Conservation (phyloP, 2,797 vertebrate species). For the Galaxias olidus region DNA sequence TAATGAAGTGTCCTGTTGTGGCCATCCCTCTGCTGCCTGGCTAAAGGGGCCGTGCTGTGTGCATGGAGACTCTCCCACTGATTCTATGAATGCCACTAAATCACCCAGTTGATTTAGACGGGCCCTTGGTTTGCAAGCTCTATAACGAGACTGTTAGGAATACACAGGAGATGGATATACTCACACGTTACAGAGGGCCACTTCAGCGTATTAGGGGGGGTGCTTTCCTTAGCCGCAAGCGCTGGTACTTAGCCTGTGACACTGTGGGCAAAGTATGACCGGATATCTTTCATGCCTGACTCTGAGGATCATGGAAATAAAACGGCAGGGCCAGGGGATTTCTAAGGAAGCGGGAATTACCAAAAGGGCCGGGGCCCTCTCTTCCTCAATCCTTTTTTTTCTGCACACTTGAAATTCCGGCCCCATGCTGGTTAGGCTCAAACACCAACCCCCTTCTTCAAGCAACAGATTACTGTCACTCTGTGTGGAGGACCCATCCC, state of each 20-base stretch:
- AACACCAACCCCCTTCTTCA: slow-evolving; percentile 24
- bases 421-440: slow-evolving; percentile 55
- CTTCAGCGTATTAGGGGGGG: not conserved
- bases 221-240: slow-evolving; percentile 13
- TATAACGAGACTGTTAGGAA: slow-evolving; percentile 21
- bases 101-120: slow-evolving; percentile 36
- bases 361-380: slow-evolving; percentile 22
- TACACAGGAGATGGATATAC: slow-evolving; percentile 17
- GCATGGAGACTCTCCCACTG: slow-evolving; percentile 41
- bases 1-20: slow-evolving; percentile 65
- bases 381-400: slow-evolving; percentile 47
- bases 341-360: slow-evolving; percentile 55
- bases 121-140: slow-evolving; percentile 31
- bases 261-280: slow-evolving; percentile 20
- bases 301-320: slow-evolving; percentile 38
- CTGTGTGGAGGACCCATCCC: slow-evolving; percentile 41
- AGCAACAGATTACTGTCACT: slow-evolving; percentile 63
- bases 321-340: slow-evolving; percentile 28
- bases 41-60: slow-evolving; percentile 34
- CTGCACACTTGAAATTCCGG: slow-evolving; percentile 50
- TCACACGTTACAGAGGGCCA: not conserved
- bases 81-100: slow-evolving; percentile 33
- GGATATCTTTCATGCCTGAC: slow-evolving; percentile 19
- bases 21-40: slow-evolving; percentile 48
- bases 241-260: not conserved